phyloP scores from a whole-genome alignment of 2,888 invertebrate species.

The Orthonevra nobilis region DNA sequence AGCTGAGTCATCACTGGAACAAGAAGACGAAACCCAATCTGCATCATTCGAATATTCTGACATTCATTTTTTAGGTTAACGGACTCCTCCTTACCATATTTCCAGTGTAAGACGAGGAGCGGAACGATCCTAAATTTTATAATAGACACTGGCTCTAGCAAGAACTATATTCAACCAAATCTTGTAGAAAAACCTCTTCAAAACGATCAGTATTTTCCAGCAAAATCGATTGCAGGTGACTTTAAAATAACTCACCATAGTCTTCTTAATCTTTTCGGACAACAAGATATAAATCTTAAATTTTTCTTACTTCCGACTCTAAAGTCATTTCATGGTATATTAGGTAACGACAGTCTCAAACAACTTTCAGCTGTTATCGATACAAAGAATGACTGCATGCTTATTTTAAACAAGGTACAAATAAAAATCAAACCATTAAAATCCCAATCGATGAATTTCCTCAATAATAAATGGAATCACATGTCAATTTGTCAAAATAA shows the following conservation, averaged over 20 bases:
- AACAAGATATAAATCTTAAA: slow-evolving; percentile 5
- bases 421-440: slow-evolving; percentile 31
- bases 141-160: slow-evolving; percentile 17
- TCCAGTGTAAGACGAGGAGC: slow-evolving; percentile 22
- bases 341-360: slow-evolving; percentile 19
- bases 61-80: slow-evolving; percentile 39
- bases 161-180: slow-evolving; percentile 19
- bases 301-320: slow-evolving; percentile 15
- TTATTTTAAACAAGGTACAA: slow-evolving; percentile 16
- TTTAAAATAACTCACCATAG: slow-evolving; percentile 18
- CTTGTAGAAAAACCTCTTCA: slow-evolving; percentile 9
- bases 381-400: slow-evolving; percentile 15
- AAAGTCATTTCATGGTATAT: slow-evolving; percentile 28
- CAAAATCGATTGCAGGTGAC: slow-evolving; percentile 23
- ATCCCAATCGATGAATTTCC: slow-evolving; percentile 19
- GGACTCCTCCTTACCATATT: slow-evolving; percentile 14
- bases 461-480: background rate
- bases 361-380: slow-evolving; percentile 1
- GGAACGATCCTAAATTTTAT: slow-evolving; percentile 14
- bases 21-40: background rate
- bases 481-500: slow-evolving; percentile 5
- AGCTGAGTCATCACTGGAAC: background rate
- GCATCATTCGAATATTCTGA: background rate
- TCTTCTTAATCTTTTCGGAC: slow-evolving; percentile 15
- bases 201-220: slow-evolving; percentile 18